Evolutionary conservation across 64 coral and sea anemone species (phyloP).

Genomic region (Pachyseris speciosa): DNA sequence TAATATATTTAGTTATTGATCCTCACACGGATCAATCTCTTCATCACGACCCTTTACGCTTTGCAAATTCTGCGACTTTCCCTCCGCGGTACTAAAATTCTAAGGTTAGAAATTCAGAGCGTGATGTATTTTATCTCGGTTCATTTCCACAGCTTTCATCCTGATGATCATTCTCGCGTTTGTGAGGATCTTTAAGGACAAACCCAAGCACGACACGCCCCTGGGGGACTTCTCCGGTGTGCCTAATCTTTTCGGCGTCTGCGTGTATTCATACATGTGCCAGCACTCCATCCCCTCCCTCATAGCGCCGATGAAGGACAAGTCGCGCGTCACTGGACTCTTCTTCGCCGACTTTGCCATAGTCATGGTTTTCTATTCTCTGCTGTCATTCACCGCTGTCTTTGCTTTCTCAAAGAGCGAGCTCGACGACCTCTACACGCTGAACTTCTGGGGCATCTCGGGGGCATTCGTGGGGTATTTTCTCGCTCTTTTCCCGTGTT

Average conservation of each 20-base stretch:
- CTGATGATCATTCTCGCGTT: constrained; percentile 89
- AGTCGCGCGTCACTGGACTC: constrained; percentile 67
- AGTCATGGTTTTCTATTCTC: constrained; percentile 83
- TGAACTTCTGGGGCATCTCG: constrained; percentile 73
- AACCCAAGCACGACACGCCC: not conserved
- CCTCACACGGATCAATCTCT: too few species aligned
- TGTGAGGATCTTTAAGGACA: constrained; percentile 40
- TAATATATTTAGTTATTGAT: too few species aligned
- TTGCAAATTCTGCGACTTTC: too few species aligned
- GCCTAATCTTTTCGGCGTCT: constrained; percentile 97
- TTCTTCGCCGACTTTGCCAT: constrained; percentile 75
- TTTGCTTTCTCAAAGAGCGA: constrained; percentile 77
- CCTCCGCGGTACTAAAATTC: too few species aligned
- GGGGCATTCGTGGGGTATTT: constrained; percentile 68
- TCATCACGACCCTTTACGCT: too few species aligned
- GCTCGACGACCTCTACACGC: constrained; percentile 88
- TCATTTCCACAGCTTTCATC: constrained; percentile 76
- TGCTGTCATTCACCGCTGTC: constrained; percentile 91
- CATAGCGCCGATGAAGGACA: constrained; percentile 87
- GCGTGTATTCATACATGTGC: constrained; percentile 98
- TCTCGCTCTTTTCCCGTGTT: constrained; percentile 95
- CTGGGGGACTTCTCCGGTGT: constrained; percentile 73
- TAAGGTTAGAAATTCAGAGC: too few species aligned
- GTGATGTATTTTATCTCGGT: not conserved
- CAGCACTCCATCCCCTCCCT: constrained; percentile 97